Conservation (phyloP, 2,113 vertebrate species). For the Menidia beryllina region DNA sequence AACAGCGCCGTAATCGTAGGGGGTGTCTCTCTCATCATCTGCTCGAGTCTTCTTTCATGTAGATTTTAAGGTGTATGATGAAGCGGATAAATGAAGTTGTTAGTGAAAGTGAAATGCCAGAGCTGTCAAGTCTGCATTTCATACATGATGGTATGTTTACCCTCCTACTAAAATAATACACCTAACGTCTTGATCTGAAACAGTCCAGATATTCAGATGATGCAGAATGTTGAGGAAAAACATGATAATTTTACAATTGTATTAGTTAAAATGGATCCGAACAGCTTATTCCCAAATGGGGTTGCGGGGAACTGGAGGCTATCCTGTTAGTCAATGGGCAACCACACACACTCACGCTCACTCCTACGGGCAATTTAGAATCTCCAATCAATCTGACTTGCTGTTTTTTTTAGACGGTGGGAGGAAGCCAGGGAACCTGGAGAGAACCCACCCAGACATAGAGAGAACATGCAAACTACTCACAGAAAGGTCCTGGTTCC, state of each 20-base stretch:
- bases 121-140: constrained; percentile 48
- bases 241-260: not conserved
- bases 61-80: constrained; percentile 50
- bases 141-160: constrained; percentile 22
- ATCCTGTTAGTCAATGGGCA: too few relatives aligned
- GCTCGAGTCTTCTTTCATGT: constrained; percentile 45
- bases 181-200: constrained; percentile 37
- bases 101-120: constrained; percentile 42
- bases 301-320: too few relatives aligned
- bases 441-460: too few relatives aligned
- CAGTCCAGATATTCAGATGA: constrained; percentile 33
- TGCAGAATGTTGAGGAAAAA: constrained; percentile 1
- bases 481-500: too few relatives aligned
- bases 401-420: too few relatives aligned
- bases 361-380: too few relatives aligned
- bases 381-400: too few relatives aligned
- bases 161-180: constrained; percentile 61
- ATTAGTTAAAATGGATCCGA: not conserved
- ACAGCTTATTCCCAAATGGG: too few relatives aligned
- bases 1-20: constrained; percentile 23
- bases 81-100: constrained; percentile 65
- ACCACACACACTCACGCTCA: too few relatives aligned
- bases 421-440: too few relatives aligned
- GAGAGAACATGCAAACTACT: too few relatives aligned
- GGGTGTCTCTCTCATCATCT: constrained; percentile 60